A percentile compares a stretch with the other conserved stretches of the same genome.
Evolutionary conservation across 2,797 vertebrate genomes (phyloP).

Genomic region (Chromobotia macracanthus): DNA sequence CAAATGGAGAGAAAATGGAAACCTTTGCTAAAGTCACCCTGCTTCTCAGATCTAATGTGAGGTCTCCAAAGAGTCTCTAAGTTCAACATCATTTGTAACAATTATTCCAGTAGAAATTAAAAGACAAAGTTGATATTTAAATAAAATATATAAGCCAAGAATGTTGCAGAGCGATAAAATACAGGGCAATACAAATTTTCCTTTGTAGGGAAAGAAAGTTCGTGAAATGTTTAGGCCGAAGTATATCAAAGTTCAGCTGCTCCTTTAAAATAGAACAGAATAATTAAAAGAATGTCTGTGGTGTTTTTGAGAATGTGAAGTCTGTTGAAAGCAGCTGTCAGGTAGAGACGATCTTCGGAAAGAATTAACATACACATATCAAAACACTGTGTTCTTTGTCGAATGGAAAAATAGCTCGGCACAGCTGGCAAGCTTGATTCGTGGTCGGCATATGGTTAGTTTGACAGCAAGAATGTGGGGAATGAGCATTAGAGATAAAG

Average conservation of each 20-base stretch:
- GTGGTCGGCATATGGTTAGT: background rate
- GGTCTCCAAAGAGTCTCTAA: too few species aligned
- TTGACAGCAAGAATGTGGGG: slow-evolving; percentile 31
- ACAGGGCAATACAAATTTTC: too few species aligned
- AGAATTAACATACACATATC: background rate
- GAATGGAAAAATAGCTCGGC: slow-evolving; percentile 5
- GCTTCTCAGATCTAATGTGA: background rate
- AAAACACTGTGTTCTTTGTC: slow-evolving; percentile 7
- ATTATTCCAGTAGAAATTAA: too few species aligned
- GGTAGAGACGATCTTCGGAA: background rate
- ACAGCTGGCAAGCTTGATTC: slow-evolving; percentile 1
- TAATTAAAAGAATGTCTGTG: background rate
- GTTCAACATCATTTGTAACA: too few species aligned
- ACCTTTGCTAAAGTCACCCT: background rate
- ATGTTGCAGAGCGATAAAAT: too few species aligned
- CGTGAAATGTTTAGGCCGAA: too few species aligned
- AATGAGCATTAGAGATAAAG: slow-evolving; percentile 32
- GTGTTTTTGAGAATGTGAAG: background rate
- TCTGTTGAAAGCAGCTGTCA: background rate
- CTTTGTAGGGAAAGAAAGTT: too few species aligned
- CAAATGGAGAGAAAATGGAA: background rate
- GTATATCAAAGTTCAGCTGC: too few species aligned
- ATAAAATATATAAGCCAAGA: too few species aligned
- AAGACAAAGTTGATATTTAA: too few species aligned
- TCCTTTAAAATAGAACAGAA: background rate